These are phyloP conservation scores for Bombylius major DNA, from an alignment of 2,888 invertebrate species.

Conservation along the genomic window DNA sequence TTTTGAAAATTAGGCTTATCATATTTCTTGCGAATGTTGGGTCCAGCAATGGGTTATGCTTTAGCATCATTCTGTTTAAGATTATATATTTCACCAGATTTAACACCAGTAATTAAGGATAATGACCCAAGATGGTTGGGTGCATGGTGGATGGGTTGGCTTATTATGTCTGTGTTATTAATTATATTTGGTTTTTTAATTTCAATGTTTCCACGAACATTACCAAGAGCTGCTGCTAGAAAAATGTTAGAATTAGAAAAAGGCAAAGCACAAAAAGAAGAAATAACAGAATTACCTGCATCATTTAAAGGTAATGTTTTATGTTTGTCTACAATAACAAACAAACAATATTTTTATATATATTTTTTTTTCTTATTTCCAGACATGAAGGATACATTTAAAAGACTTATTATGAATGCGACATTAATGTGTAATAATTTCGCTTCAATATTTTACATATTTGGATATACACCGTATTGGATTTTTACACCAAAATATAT, in stretches of 20 bases:
- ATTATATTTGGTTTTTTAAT: constrained; percentile 46
- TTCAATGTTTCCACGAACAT: constrained; percentile 53
- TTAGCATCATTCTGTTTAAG: constrained; percentile 51
- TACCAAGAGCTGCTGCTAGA: constrained; percentile 51
- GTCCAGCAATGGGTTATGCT: constrained; percentile 55
- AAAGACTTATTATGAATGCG: constrained; percentile 49
- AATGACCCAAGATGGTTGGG: constrained; percentile 67
- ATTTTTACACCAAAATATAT: constrained; percentile 75
- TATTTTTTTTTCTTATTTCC: constrained; percentile 20
- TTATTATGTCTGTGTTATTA: constrained; percentile 47
- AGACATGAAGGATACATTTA: constrained; percentile 52
- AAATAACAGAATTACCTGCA: constrained; percentile 28
- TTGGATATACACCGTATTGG: constrained; percentile 63
- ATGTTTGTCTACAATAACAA: too few relatives aligned
- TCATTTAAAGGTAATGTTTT: constrained; percentile 35
- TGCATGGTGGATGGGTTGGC: constrained; percentile 74
- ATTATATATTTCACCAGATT: constrained; percentile 50
- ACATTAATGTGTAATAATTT: constrained; percentile 61
- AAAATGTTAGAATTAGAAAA: constrained; percentile 34
- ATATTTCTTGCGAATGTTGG: constrained; percentile 53
- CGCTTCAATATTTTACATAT: constrained; percentile 58
- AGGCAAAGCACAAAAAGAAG: constrained; percentile 16
- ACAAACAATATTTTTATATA: neutral
- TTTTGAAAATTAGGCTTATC: constrained; percentile 41
- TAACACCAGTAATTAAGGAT: constrained; percentile 50